Evolutionary conservation across 2,888 invertebrate genomes (phyloP).

Genomic region (Parochlus steinenii): DNA sequence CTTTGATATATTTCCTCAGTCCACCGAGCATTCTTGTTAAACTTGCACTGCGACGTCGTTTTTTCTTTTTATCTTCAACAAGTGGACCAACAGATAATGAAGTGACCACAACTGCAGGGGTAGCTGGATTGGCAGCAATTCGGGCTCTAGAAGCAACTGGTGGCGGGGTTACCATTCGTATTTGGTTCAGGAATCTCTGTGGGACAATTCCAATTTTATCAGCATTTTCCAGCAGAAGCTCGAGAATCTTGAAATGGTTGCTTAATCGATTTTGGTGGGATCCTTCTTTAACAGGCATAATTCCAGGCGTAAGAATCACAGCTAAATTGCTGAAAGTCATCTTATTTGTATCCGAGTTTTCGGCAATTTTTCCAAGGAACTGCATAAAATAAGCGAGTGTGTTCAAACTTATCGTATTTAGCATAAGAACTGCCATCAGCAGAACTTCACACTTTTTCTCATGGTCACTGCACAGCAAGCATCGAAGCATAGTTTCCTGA

Average conservation of each 20-base stretch:
- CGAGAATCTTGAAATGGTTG: conserved; percentile 51
- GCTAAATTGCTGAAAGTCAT: conserved; percentile 76
- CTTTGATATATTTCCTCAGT: neutral
- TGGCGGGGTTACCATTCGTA: conserved; percentile 16
- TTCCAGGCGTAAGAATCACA: conserved; percentile 69
- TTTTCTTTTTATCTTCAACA: conserved; percentile 38
- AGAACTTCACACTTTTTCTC: conserved; percentile 40
- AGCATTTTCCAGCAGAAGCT: conserved; percentile 64
- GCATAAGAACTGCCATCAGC: conserved; percentile 46
- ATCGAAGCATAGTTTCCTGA: conserved; percentile 61
- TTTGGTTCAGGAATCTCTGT: conserved; percentile 35
- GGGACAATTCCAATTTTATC: conserved; percentile 57
- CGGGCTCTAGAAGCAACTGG: no score
- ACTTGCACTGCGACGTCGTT: conserved; percentile 73
- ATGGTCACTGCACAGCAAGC: conserved; percentile 37
- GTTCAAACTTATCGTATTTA: conserved; percentile 62
- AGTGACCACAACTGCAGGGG: no score
- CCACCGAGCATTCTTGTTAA: conserved; percentile 59
- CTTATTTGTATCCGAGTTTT: conserved; percentile 51
- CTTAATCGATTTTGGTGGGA: conserved; percentile 45
- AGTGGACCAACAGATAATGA: no score
- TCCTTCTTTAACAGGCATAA: conserved; percentile 61
- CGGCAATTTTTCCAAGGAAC: conserved; percentile 36
- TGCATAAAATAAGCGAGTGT: conserved; percentile 70
- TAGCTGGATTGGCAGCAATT: no score